Base-by-base conservation (phyloP, 1,140 invertebrate genomes). In the Tetranychus urticae region DNA sequence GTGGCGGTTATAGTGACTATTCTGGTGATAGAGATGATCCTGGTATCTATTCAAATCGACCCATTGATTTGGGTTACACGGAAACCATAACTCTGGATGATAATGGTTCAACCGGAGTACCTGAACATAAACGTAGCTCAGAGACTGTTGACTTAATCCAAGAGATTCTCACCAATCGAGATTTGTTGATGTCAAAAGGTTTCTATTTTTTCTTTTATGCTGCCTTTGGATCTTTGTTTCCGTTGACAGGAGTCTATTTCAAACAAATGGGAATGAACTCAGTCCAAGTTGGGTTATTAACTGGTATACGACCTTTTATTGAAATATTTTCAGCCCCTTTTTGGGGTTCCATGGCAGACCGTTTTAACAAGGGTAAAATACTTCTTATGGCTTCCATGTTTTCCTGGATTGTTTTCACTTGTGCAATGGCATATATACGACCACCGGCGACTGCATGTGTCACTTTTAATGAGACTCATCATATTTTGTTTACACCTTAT, bases 161-260 rank as follows among this genome's bases (percentile, higher is more conserved):
- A 48, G 58, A 59, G 34, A 59, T 59, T 23, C 31, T 59, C 6
- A 59, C 37, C 42, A 34, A 59, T 56, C 33, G 35, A 37, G 35
- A 56, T 56, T 36, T 56, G 10, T 33, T 56, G 6, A 23, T 56
- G 8, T 56, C 55, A 8, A 56, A 56, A 36, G 55, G 34, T 1
- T 99, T 98, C 72, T 99, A 98, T 72, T 97, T 98, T 73, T 97
- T 97, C 78, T 98, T 97, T 74, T 99, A 97, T 71, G 91, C 93
- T 2, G 93, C 94, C 1, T 99, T 98, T 68, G 94, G 94, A 6
- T 96, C 90, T 0, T 77, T 99, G 0, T 97, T 97, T 70, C 94
- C 94, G 0, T 74, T 98, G 36, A 88, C 98, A 83, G 93, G 89
- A 33, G 88, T 98, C 33, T 98, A 97, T 73, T 98, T 98, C 77